Evolutionary conservation across 2,888 invertebrate genomes (phyloP), one percentile per base, ranked within the genome.

Genomic region (Dexiosoma caninum): DNA sequence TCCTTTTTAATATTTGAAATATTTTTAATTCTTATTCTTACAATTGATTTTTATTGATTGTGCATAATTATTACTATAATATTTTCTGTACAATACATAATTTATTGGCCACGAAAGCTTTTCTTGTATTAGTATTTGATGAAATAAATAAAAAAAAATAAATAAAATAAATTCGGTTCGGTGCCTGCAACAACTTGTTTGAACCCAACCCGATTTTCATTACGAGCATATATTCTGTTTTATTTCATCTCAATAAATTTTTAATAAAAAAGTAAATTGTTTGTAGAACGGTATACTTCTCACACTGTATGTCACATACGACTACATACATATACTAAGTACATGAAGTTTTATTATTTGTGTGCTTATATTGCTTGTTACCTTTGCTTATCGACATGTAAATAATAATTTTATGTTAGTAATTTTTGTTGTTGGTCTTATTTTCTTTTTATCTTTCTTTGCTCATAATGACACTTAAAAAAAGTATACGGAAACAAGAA

Each of bases 351-450:
- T 2, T 51, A 0, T 55, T 70, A 82, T 79, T 83, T 83, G 84
- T 84, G n/a, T n/a, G n/a, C n/a, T n/a, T n/a, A 84, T 86, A 87
- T 85, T 86, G 83, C 83, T 62, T 76, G 66, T 76, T 77, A 72
- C 80, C 83, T 85, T 85, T 85, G 84, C 84, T 86, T 83, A 81
- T 83, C 83, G 77, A 49, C 59, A 83, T 84, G 82, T 84, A 86
- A 84, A 84, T 84, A 85, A 80, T 76, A 81, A 80, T 67, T 83
- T 74, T 83, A 60, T 78, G 71, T 53, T 75, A 83, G 83, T 83
- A 81, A 83, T 83, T 82, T 85, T 69, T 78, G n/a, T 51, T 66
- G 12, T 35, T n/a, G 42, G 12, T 16, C 14, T 16, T 30, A 19
- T 27, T 16, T 14, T 37, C 12, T 30, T 32, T 66, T 10, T 44